Evolutionary conservation across 2,888 invertebrate genomes (phyloP).

Genomic region (Eupeodes luniger): DNA sequence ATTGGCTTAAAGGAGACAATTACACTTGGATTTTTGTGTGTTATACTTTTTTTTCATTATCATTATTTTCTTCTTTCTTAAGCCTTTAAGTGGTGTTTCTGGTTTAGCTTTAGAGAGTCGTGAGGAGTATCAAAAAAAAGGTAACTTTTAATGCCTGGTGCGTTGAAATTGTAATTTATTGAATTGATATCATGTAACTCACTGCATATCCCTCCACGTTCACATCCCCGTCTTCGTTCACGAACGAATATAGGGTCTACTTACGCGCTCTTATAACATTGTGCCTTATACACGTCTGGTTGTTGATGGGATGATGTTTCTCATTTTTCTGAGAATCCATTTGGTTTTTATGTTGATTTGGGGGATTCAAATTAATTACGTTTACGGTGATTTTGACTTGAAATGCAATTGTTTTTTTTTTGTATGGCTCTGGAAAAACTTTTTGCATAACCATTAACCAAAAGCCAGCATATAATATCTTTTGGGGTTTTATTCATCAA

Average conservation of each 20-base stretch:
- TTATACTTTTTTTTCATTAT: neutral
- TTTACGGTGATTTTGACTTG: conserved; percentile 21
- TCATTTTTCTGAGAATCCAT: conserved; percentile 42
- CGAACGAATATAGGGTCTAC: neutral
- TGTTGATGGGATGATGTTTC: conserved; percentile 26
- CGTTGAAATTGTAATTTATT: conserved; percentile 54
- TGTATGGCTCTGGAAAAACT: neutral
- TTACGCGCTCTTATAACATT: neutral
- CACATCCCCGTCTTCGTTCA: neutral
- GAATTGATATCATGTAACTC: conserved; percentile 37
- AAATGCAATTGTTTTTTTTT: neutral
- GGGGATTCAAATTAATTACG: conserved; percentile 37
- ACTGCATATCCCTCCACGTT: neutral
- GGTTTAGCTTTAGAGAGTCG: conserved; percentile 6
- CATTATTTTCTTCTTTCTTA: conserved; percentile 20
- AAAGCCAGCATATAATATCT: neutral
- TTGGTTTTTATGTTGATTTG: conserved; percentile 37
- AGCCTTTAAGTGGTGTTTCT: conserved; percentile 56
- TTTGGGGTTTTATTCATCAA: neutral
- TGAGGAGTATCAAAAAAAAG: conserved; percentile 1
- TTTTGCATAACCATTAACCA: conserved; percentile 29
- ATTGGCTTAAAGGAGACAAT: conserved; percentile 23
- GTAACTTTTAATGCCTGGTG: conserved; percentile 13
- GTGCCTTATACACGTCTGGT: neutral
- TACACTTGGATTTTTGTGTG: neutral